Evolutionary conservation across 35 echinoderm and acorn worm species (phyloP).

Genomic region (Ptychodera flava): DNA sequence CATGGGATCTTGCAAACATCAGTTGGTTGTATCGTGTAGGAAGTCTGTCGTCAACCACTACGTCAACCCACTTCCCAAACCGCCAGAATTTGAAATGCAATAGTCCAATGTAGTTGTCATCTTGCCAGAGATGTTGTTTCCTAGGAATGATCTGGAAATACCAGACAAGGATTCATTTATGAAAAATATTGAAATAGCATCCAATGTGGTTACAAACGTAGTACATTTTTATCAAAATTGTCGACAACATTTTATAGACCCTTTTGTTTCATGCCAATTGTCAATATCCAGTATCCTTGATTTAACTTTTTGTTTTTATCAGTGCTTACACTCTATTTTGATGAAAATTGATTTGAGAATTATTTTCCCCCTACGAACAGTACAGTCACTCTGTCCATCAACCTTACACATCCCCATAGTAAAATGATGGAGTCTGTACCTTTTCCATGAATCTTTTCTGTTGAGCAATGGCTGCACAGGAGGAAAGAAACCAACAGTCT

Average conservation of each 20-base stretch:
- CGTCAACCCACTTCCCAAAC: slow-evolving; percentile 62
- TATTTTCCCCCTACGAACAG: too few species aligned
- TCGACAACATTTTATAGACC: too few species aligned
- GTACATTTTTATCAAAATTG: too few species aligned
- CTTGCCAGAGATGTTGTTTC: slow-evolving; percentile 16
- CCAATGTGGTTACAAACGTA: too few species aligned
- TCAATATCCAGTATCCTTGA: too few species aligned
- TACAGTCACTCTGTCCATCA: too few species aligned
- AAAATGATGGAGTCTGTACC: slow-evolving; percentile 10
- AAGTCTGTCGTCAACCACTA: slow-evolving; percentile 57
- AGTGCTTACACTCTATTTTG: too few species aligned
- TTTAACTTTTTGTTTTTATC: too few species aligned
- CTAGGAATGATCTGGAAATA: slow-evolving; percentile 24
- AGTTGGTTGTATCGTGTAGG: slow-evolving; percentile 22
- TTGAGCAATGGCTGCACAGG: slow-evolving; percentile 44
- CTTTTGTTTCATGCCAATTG: too few species aligned
- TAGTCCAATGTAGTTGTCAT: slow-evolving; percentile 36
- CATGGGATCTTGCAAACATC: slow-evolving; percentile 49
- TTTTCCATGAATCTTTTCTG: slow-evolving; percentile 36
- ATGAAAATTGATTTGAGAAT: too few species aligned
- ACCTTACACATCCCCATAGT: too few species aligned
- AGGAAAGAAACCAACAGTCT: slow-evolving; percentile 68
- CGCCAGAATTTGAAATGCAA: slow-evolving; percentile 63
- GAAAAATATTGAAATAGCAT: too few species aligned
- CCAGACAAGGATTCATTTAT: neutral